phyloP scores from a whole-genome alignment of 2,113 vertebrate species.

The Chaetorhynchus papuensis region DNA sequence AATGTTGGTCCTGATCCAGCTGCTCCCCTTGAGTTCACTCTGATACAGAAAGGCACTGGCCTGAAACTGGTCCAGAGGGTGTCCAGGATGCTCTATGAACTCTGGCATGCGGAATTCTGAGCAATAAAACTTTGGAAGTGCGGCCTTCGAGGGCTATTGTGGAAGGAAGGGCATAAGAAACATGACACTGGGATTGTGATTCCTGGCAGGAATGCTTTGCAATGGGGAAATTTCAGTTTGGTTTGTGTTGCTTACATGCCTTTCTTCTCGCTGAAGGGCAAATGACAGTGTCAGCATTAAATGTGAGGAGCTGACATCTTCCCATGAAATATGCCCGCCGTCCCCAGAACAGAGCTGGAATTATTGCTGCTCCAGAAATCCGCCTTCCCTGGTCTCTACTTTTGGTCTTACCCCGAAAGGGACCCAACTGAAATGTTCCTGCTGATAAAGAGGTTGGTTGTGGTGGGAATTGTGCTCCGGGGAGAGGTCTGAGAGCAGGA shows the following conservation, averaged over 20 bases:
- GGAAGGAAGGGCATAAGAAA: background rate
- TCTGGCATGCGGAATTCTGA: background rate
- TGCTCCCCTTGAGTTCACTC: background rate
- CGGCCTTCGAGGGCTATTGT: background rate
- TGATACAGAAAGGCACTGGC: background rate
- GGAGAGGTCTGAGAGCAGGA: background rate
- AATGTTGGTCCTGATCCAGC: background rate
- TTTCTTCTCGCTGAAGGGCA: slow-evolving; percentile 18
- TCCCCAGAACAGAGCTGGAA: background rate
- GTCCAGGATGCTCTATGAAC: background rate
- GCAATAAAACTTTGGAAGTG: background rate
- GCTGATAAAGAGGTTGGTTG: background rate
- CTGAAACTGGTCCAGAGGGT: background rate
- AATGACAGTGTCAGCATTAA: background rate
- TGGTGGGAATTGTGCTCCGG: background rate
- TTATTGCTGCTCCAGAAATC: background rate
- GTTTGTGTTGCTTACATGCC: background rate
- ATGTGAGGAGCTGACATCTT: background rate
- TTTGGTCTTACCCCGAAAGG: background rate
- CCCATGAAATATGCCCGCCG: background rate
- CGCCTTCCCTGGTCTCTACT: background rate
- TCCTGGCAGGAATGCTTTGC: slow-evolving; percentile 16
- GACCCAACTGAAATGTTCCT: background rate
- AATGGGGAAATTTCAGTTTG: background rate
- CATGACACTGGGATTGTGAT: background rate